These are phyloP conservation scores for Dendrophyllia cribrosa DNA, from an alignment of 64 coral and sea anemone species.

Conservation along the genomic window DNA sequence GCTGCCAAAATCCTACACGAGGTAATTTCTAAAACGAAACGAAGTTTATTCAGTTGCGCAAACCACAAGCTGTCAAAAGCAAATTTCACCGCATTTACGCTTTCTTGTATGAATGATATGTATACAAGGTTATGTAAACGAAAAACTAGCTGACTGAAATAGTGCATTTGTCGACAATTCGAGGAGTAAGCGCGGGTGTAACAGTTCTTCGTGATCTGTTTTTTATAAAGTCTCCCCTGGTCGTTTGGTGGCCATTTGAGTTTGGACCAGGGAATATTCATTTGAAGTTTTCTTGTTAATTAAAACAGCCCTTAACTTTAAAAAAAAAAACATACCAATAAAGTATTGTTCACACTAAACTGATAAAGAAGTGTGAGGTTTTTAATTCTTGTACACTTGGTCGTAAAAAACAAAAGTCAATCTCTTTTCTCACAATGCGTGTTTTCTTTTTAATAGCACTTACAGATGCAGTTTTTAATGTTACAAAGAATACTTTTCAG, in stretches of 20 bases:
- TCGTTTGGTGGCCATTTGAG: no score
- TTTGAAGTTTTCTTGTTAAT: no score
- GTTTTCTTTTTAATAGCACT: background rate
- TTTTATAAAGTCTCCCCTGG: no score
- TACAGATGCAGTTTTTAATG: no score
- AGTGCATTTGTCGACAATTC: no score
- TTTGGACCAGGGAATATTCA: no score
- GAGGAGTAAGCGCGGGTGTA: no score
- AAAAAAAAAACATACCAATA: background rate
- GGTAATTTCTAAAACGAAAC: background rate
- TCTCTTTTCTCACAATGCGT: background rate
- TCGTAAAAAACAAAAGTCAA: background rate
- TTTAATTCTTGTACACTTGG: background rate
- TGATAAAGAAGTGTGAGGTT: background rate
- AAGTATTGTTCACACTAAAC: background rate
- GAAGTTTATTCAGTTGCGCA: background rate
- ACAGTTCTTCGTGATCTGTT: no score
- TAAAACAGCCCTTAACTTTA: no score
- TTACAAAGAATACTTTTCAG: no score
- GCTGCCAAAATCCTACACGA: background rate
- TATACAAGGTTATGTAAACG: background rate
- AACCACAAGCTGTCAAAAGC: slow-evolving; percentile 11
- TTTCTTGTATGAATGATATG: background rate
- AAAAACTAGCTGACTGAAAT: background rate
- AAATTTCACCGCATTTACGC: slow-evolving; percentile 20